Evolutionary conservation across 2,113 vertebrate species (phyloP), one percentile per base, ranked within the genome.

Genomic region (Takifugu flavidus): DNA sequence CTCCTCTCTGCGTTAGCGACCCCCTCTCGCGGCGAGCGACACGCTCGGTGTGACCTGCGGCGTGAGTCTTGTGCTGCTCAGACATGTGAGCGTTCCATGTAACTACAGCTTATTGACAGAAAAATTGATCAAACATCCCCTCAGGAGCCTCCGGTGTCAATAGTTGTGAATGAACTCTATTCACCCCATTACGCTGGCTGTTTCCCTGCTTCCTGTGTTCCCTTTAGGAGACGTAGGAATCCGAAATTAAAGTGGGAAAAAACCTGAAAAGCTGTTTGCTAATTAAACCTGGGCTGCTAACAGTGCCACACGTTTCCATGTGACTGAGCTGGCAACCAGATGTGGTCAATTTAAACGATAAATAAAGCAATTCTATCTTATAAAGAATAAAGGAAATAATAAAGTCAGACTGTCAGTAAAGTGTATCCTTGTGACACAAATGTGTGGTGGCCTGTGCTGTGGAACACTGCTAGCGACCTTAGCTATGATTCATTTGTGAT

Each of bases 91-190:
- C 15, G 42, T 29, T 78, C 74, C 56, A 78, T 60, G 64, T 71
- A 78, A 66, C 66, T 59, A 14, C 56, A 27, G 73, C 72, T 68
- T 80, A 86, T 75, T 82, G 82, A 83, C 84, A 82, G 77, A 56
- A 80, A 39, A 75, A 65, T 58, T 65, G 54, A 78, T 85, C 71
- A 62, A 61, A 82, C 73, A 26, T 70, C 56, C 80, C 82, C 82
- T n/a, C 65, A 13, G 69, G 73, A 78, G 50, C 64, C 62, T 58
- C 56, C 50, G 7, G 29, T 7, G 62, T 85, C 82, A 72, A 85
- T 85, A 82, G 59, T 63, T 79, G 66, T 75, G 82, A 82, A 82
- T 83, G 68, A 85, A 82, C 75, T 79, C 43, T 2, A 31, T 34
- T 79, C 59, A 59, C 61, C 67, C 43, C 8, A 1, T 12, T 31